phyloP scores from a whole-genome alignment of 2,797 vertebrate species.

The Peromyscus aztecus region DNA sequence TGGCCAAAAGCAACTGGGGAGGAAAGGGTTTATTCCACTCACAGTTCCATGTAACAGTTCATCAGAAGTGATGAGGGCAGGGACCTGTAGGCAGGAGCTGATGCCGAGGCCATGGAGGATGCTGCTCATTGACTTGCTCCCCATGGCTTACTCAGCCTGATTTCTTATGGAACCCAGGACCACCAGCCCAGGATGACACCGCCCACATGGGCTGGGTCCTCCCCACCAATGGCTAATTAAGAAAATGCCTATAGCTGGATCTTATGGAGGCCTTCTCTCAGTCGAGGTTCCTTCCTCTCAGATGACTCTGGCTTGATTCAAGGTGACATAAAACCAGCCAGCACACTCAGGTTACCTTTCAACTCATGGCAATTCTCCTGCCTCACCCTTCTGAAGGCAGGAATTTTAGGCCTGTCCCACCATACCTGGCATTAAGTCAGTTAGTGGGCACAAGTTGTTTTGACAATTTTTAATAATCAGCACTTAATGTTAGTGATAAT shows the following conservation, averaged over 20 bases:
- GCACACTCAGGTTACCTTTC: neutral
- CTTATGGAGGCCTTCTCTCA: neutral
- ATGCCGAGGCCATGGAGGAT: neutral
- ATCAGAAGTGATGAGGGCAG: neutral
- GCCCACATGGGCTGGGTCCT: neutral
- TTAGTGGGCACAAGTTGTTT: neutral
- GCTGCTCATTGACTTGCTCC: neutral
- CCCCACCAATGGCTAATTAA: neutral
- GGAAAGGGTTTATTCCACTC: neutral
- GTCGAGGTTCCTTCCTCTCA: neutral
- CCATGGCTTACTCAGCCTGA: neutral
- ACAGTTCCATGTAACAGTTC: neutral
- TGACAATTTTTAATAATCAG: conserved; percentile 36
- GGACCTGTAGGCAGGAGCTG: neutral
- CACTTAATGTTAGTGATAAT: neutral
- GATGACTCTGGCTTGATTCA: neutral
- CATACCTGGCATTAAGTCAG: neutral
- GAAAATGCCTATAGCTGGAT: neutral
- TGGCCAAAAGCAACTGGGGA: neutral
- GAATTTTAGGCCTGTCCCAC: neutral
- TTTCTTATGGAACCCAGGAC: neutral
- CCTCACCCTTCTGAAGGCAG: neutral
- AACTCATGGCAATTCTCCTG: neutral
- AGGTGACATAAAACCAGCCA: neutral
- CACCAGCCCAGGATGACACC: neutral